phyloP scores from a whole-genome alignment of 2,797 vertebrate species.

The Platalea minor region DNA sequence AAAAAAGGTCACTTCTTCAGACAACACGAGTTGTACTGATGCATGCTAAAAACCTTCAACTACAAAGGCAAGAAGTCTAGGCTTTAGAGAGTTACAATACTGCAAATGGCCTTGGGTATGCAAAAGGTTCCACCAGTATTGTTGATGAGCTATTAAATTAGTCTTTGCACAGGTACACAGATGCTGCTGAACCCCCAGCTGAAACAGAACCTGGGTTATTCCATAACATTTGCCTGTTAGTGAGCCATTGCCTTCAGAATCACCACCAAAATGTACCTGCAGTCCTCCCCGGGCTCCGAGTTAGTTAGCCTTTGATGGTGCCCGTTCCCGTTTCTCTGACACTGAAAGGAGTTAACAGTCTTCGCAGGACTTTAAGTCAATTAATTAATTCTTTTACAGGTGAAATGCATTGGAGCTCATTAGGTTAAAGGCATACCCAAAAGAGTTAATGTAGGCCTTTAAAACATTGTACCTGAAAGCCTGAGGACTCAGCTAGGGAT shows the following conservation, averaged over 20 bases:
- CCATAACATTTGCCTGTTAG: rapidly evolving
- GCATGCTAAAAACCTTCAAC: not conserved
- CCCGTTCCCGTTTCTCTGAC: not conserved
- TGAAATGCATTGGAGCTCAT: not conserved
- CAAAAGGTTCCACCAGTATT: not conserved
- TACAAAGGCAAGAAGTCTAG: not conserved
- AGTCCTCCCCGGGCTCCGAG: not conserved
- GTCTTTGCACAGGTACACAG: not conserved
- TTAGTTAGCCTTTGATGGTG: no score
- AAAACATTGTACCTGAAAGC: not conserved
- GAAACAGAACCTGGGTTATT: not conserved
- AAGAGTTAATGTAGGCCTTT: not conserved
- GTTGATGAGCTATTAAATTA: not conserved
- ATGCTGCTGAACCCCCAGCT: not conserved
- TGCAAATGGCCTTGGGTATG: not conserved
- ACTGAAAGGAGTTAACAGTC: not conserved
- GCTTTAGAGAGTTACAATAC: not conserved
- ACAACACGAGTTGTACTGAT: not conserved
- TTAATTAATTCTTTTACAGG: not conserved
- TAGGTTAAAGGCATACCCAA: not conserved
- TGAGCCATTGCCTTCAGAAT: not conserved
- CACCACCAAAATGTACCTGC: not conserved
- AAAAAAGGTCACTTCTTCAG: not conserved
- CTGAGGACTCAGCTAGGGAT: not conserved
- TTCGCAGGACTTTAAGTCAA: not conserved